phyloP scores from a whole-genome alignment of 30 jellyfish, hydroid and myxozoan species.

The Turritopsis dohrnii region DNA sequence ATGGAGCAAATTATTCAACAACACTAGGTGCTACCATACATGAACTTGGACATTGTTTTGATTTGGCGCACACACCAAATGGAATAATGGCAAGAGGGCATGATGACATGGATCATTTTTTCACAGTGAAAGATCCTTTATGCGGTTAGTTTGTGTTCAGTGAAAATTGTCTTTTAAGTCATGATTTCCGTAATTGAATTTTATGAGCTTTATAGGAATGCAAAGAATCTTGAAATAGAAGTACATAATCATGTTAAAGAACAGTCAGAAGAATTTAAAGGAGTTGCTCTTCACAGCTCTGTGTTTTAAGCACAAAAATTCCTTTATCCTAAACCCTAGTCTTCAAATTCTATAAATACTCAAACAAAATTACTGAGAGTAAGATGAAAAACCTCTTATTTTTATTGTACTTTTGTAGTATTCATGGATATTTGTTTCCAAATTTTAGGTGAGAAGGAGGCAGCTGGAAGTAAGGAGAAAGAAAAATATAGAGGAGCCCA shows the following conservation, averaged over 20 bases:
- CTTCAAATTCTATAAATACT: too few relatives aligned
- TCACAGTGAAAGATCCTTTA: constrained; percentile 30
- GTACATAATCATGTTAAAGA: too few relatives aligned
- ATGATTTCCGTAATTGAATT: too few relatives aligned
- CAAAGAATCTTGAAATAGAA: too few relatives aligned
- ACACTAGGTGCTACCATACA: constrained; percentile 93
- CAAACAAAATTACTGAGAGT: too few relatives aligned
- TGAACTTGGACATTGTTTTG: constrained; percentile 90
- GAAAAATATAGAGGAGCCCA: constrained; percentile 74
- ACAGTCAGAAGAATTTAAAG: too few relatives aligned
- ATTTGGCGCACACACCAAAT: constrained; percentile 75
- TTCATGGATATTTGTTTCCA: too few relatives aligned
- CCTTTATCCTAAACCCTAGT: too few relatives aligned
- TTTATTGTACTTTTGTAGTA: neutral
- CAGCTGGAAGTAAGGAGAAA: neutral
- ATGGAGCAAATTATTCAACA: constrained; percentile 91
- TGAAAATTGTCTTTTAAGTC: neutral
- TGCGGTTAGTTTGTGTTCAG: neutral
- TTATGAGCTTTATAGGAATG: too few relatives aligned
- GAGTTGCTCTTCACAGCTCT: too few relatives aligned
- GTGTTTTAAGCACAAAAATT: too few relatives aligned
- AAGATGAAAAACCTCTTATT: neutral
- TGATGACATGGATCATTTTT: constrained; percentile 85
- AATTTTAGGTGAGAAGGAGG: neutral
- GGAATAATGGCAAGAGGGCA: constrained; percentile 97